Evolutionary conservation across 2,888 invertebrate species (phyloP), one percentile per base, ranked within the genome.

Genomic region (Cataglyphis livida): DNA sequence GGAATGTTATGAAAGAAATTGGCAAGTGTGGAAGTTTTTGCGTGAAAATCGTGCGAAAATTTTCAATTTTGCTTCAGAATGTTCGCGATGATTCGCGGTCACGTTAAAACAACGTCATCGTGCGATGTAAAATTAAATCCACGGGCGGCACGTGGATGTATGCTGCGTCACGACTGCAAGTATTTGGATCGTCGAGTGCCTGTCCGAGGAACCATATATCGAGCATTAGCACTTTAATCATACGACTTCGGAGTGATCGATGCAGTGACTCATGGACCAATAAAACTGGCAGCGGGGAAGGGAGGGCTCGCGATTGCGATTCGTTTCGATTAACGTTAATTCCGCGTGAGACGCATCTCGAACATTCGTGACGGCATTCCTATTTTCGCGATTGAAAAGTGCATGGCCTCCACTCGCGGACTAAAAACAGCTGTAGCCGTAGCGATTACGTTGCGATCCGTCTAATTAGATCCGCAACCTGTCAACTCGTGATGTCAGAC

Each of bases 181-280:
- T 86, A 90, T 88, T 90, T 88, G 74, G 88, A 83, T 85, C 87
- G 87, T 81, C 81, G 57, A 82, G 74, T 86, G 89, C 87, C 85
- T 74, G 78, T 28, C 32, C 66, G 85, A 85, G 51, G 18, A 65
- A 61, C 18, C 25, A 59, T 82, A 84, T 59, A 78, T 76, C 71
- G 81, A 83, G 71, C 87, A 83, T 85, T 88, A 82, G 83, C 88
- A 88, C 88, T 89, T 84, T 83, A 87, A 10, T 4, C 70, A 83
- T 87, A 82, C 81, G n/a, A n/a, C 82, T 84, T 82, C 54, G 87
- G 85, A 70, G 44, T 48, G 6, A 64, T 89, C 82, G 84, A 81
- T 65, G 35, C 64, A 62, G 65, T 89, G 89, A 90, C 90, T 89
- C 88, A 89, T 83, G 83, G 83, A 68, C 1, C 64, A 86, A 82